These are phyloP conservation scores for Athalia cordata DNA, from an alignment of 2,888 invertebrate species.

Conservation along the genomic window DNA sequence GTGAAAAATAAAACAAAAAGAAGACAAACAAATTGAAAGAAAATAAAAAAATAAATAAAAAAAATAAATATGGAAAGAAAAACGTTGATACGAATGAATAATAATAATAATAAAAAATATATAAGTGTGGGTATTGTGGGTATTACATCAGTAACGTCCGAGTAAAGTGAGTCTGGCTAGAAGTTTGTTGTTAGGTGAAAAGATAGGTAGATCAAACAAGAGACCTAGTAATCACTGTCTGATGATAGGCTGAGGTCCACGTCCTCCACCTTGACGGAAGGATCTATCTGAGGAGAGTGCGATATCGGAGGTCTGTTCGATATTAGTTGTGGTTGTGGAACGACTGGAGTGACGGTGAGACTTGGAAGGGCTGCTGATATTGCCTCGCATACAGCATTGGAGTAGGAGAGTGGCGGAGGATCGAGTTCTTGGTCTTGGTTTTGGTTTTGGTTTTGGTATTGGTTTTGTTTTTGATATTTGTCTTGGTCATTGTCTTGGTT, in stretches of 20 bases:
- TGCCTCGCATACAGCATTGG: slow-evolving; percentile 46
- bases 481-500: not conserved
- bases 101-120: not conserved
- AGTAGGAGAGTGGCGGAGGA: slow-evolving; percentile 32
- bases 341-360: slow-evolving; percentile 45
- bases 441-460: not conserved
- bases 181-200: slow-evolving; percentile 31
- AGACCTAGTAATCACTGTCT: slow-evolving; percentile 50
- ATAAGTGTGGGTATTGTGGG: not conserved
- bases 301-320: slow-evolving; percentile 22
- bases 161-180: slow-evolving; percentile 33
- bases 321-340: slow-evolving; percentile 29
- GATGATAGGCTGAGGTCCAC: slow-evolving; percentile 51
- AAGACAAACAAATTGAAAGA: slow-evolving; percentile 18
- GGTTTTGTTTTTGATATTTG: not conserved
- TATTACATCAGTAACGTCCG: slow-evolving; percentile 6
- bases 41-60: not conserved
- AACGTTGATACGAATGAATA: not conserved
- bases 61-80: not conserved
- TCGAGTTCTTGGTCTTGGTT: not conserved
- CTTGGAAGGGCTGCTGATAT: slow-evolving; percentile 46
- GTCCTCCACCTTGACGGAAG: slow-evolving; percentile 55
- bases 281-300: slow-evolving; percentile 44
- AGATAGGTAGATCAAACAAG: slow-evolving; percentile 43
- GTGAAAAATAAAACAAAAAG: not conserved